phyloP scores from a whole-genome alignment of 2,797 vertebrate genomes.

The Megaceryle alcyon region DNA sequence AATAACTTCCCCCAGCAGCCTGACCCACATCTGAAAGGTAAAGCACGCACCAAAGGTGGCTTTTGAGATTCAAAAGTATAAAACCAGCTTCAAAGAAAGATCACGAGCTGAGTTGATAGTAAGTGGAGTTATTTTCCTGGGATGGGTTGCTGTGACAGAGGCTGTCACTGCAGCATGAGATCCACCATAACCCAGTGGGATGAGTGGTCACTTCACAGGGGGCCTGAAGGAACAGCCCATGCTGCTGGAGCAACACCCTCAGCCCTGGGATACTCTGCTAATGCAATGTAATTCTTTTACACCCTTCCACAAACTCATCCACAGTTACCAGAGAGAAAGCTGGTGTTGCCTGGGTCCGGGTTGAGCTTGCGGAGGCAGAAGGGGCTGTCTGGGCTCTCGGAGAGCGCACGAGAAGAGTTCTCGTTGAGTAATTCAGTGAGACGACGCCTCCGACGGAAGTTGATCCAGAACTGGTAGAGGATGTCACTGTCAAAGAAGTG shows the following conservation, averaged over 20 bases:
- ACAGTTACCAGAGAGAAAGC: constrained; percentile 83
- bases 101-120: not conserved
- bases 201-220: not conserved
- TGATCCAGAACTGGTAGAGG: constrained; percentile 89
- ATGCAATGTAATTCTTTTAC: accelerated
- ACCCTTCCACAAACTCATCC: not conserved
- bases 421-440: constrained; percentile 85
- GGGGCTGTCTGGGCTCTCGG: constrained; percentile 84
- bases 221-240: not conserved
- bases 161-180: not conserved
- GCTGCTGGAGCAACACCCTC: not conserved
- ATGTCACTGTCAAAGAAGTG: constrained; percentile 87
- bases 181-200: not conserved
- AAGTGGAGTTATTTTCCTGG: not conserved
- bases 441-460: constrained; percentile 82
- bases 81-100: not conserved
- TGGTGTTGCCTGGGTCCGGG: constrained; percentile 68
- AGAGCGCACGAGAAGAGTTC: constrained; percentile 29
- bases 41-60: not conserved
- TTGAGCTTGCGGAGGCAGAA: constrained; percentile 81
- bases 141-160: not conserved
- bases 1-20: not conserved
- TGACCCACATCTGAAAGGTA: not conserved
- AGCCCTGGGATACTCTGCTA: not conserved
- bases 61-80: not conserved